These are phyloP conservation scores for Amniataba percoides DNA, from an alignment of 2,797 vertebrate genomes.

Conservation along the genomic window DNA sequence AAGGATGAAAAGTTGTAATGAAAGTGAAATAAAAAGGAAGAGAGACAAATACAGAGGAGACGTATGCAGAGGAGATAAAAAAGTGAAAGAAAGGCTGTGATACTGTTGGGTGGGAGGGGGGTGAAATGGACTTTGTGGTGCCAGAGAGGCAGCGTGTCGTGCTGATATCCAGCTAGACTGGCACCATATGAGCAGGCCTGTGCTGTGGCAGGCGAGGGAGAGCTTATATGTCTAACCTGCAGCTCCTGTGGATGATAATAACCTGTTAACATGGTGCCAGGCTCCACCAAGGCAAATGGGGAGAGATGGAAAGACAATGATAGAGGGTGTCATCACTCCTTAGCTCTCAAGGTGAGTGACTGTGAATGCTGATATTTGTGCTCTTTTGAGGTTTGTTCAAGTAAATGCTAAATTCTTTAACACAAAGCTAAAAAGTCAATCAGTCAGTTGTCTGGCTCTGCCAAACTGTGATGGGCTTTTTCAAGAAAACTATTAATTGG, in stretches of 20 bases:
- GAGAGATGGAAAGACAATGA: slow-evolving; percentile 5
- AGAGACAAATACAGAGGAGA: slow-evolving; percentile 66
- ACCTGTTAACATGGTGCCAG: slow-evolving; percentile 20
- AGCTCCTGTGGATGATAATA: slow-evolving; percentile 22
- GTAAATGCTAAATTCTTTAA: not conserved
- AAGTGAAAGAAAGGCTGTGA: slow-evolving; percentile 10
- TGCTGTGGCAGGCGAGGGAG: slow-evolving; percentile 8
- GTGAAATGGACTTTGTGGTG: slow-evolving; percentile 50
- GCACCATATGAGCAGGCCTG: slow-evolving; percentile 25
- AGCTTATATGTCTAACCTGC: slow-evolving; percentile 15
- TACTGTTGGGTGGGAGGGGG: not conserved
- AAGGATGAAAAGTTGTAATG: not conserved
- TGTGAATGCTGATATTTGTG: not conserved
- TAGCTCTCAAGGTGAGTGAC: not conserved
- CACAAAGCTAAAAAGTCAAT: not conserved
- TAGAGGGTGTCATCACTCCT: slow-evolving; percentile 13
- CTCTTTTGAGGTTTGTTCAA: not conserved
- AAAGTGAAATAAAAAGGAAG: slow-evolving; percentile 16
- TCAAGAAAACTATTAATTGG: too few species aligned
- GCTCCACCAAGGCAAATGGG: not conserved
- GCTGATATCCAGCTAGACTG: slow-evolving; percentile 53
- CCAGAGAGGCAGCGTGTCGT: slow-evolving; percentile 37
- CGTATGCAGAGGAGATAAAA: slow-evolving; percentile 57
- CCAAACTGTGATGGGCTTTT: too few species aligned
- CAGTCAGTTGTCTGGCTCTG: not conserved